phyloP scores from a whole-genome alignment of 2,113 vertebrate genomes.

The Pimephales promelas region DNA sequence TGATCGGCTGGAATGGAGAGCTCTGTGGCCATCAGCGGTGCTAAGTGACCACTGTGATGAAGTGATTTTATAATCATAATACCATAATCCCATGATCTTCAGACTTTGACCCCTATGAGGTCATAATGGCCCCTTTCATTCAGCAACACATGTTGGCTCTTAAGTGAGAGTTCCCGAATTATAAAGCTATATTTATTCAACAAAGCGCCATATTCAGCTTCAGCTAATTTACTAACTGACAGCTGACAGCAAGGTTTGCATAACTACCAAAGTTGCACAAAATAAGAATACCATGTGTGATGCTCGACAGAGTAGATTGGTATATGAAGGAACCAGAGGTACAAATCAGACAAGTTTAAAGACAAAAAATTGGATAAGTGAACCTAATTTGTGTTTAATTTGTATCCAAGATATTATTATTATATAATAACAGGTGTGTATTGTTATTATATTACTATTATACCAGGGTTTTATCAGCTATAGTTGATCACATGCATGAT shows the following conservation, averaged over 20 bases:
- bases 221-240: conserved; percentile 90
- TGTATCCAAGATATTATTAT: background rate
- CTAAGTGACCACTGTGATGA: conserved; percentile 83
- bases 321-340: background rate
- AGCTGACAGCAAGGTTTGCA: conserved; percentile 83
- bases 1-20: background rate
- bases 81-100: conserved; percentile 88
- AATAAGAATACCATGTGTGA: conserved; percentile 74
- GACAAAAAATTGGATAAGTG: background rate
- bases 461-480: background rate
- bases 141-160: conserved; percentile 77
- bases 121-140: conserved; percentile 92
- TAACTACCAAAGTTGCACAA: conserved; percentile 79
- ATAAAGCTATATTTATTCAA: conserved; percentile 86
- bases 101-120: conserved; percentile 95
- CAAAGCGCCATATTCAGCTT: conserved; percentile 92
- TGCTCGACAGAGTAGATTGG: conserved; percentile 36
- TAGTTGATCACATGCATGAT: background rate
- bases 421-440: background rate
- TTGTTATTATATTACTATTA: background rate
- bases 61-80: conserved; percentile 96
- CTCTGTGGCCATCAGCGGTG: background rate
- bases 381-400: background rate
- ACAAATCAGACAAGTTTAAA: background rate
- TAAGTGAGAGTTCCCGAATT: conserved; percentile 75